Evolutionary conservation across 2,797 vertebrate species (phyloP), one percentile per base, ranked within the genome.

Genomic region (Phaenicophaeus curvirostris): DNA sequence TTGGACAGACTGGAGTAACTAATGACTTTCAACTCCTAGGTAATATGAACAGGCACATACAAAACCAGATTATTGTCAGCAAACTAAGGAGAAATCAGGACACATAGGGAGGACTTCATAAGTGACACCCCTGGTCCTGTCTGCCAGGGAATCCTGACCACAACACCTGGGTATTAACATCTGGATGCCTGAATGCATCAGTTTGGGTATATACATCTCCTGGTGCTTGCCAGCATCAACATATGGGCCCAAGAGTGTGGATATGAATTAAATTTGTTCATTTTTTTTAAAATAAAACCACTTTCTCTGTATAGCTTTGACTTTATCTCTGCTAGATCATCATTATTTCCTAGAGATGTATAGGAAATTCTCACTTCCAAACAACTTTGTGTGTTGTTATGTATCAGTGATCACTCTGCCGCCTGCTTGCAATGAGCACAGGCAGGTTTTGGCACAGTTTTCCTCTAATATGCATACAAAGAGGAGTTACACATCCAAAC

Each of bases 401-500:
- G 39, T 91, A 67, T 66, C 73, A 51, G 58, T 0, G 0, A 69
- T 55, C 37, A 15, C 20, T 80, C 73, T 71, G 59, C 48, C 0
- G 1, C 53, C 44, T 66, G 63, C 42, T 66, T 69, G 66, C 55
- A 48, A 33, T 0, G 9, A 88, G 33, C 44, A 53, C 0, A 0
- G n/a, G 58, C 62, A 77, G 31, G 12, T 85, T 89, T 71, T 74
- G 76, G 72, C n/a, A 48, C 37, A 92, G 20, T 55, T 93, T 87
- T 39, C 59, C 69, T 95, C 67, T 76, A 61, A 87, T 19, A 80
- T 0, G 1, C 48, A 46, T 68, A 39, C 63, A 91, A 83, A 91
- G 31, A 79, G 39, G 53, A 95, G 58, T 93, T 84, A 72, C 21
- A 15, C 53, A 63, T 87, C 88, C 90, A 89, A 94, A 89, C 44